phyloP scores from a whole-genome alignment of 2,797 vertebrate genomes.

The Ispidina picta region DNA sequence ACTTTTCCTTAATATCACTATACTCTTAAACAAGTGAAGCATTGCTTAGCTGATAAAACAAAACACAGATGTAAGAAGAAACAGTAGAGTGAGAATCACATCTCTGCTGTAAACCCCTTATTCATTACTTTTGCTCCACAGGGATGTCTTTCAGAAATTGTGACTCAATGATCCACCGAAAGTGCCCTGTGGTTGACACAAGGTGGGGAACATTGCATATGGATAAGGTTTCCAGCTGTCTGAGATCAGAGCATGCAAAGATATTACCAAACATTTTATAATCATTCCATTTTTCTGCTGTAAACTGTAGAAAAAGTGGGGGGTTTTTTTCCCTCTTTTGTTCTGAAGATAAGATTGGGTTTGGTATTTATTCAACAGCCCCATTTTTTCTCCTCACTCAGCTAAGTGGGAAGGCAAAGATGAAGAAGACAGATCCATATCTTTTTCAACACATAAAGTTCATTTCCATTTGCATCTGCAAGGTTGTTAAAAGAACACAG shows the following conservation, averaged over 20 bases:
- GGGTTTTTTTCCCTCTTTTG: not conserved
- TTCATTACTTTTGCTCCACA: not conserved
- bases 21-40: not conserved
- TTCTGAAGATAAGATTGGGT: not conserved
- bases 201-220: not conserved
- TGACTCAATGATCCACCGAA: not conserved
- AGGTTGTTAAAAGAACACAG: slow-evolving; percentile 32
- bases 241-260: not conserved
- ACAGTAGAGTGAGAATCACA: not conserved
- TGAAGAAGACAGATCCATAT: slow-evolving; percentile 22
- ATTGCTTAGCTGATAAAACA: not conserved
- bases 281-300: not conserved
- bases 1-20: not conserved
- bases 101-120: not conserved
- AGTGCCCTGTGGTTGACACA: not conserved
- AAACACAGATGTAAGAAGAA: not conserved
- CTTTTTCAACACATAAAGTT: not conserved
- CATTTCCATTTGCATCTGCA: slow-evolving; percentile 14
- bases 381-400: not conserved
- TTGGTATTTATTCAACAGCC: not conserved
- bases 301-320: not conserved
- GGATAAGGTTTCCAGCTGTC: not conserved
- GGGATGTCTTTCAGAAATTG: not conserved
- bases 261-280: not conserved
- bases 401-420: not conserved